Evolutionary conservation across 2,113 vertebrate species (phyloP).

Genomic region (Ceyx margarethae): DNA sequence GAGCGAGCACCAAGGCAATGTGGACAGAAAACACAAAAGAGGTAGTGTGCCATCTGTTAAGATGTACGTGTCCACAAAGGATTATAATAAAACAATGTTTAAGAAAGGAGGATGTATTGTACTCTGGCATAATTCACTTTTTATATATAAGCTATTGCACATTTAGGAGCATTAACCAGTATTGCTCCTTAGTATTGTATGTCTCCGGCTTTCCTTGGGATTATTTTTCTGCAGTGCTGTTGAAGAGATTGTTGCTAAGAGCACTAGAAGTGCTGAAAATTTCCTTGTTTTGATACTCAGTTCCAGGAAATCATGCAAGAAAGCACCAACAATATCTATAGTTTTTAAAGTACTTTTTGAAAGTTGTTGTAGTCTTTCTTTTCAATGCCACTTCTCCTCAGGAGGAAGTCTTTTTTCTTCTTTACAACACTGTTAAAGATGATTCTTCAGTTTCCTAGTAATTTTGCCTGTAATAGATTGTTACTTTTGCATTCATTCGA

Average conservation of each 20-base stretch:
- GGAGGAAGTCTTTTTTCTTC: constrained; percentile 76
- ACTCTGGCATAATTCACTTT: constrained; percentile 69
- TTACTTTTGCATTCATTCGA: not conserved
- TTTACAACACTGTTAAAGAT: constrained; percentile 44
- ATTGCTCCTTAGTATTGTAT: constrained; percentile 74
- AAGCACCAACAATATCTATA: constrained; percentile 67
- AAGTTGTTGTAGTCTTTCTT: constrained; percentile 40
- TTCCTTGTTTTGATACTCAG: constrained; percentile 50
- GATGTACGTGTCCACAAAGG: constrained; percentile 79
- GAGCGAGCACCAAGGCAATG: constrained; percentile 75
- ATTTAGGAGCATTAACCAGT: constrained; percentile 76
- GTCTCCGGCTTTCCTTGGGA: constrained; percentile 73
- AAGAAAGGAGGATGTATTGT: constrained; percentile 68
- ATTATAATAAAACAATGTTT: constrained; percentile 74
- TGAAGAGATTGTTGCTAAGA: constrained; percentile 35
- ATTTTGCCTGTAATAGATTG: not conserved
- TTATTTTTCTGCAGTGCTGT: constrained; percentile 36
- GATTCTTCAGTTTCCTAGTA: constrained; percentile 9
- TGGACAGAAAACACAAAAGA: constrained; percentile 81
- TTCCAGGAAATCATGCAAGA: constrained; percentile 71
- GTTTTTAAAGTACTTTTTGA: constrained; percentile 62
- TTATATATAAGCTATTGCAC: constrained; percentile 86
- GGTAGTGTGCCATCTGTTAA: constrained; percentile 91
- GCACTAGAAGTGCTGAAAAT: constrained; percentile 65
- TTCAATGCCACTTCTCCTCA: constrained; percentile 69